Conservation (phyloP, 92 coral and sea anemone species). For the Epizoanthus rinbou region DNA sequence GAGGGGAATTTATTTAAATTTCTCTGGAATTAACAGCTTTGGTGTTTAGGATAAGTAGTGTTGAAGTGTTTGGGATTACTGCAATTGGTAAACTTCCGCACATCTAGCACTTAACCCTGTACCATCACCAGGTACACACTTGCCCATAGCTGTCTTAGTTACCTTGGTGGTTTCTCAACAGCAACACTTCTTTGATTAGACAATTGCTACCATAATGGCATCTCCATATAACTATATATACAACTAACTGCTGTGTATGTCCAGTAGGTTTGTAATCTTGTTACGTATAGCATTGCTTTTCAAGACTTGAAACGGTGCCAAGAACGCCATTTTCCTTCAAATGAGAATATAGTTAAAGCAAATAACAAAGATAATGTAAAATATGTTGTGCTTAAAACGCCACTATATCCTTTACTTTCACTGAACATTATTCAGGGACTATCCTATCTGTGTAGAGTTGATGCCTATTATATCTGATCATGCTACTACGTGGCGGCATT, state of each 20-base stretch:
- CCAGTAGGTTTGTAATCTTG: not conserved
- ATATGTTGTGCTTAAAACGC: too few relatives aligned
- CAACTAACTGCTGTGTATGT: not conserved
- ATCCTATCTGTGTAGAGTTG: too few relatives aligned
- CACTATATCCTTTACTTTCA: too few relatives aligned
- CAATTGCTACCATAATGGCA: conserved; percentile 7
- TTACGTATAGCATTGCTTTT: not conserved
- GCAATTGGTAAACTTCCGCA: conserved; percentile 39
- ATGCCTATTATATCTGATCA: too few relatives aligned
- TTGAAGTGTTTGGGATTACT: conserved; percentile 42
- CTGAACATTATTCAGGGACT: too few relatives aligned
- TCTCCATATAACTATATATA: not conserved
- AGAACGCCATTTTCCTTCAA: conserved; percentile 5
- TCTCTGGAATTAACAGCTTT: conserved; percentile 12
- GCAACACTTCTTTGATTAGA: not conserved
- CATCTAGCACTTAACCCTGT: not conserved
- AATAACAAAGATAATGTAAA: too few relatives aligned
- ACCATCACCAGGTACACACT: too few relatives aligned
- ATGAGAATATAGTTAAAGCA: not conserved
- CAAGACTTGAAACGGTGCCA: conserved; percentile 32
- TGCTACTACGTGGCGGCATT: too few relatives aligned
- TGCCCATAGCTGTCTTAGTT: too few relatives aligned
- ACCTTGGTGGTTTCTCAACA: too few relatives aligned
- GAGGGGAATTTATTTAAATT: not conserved
- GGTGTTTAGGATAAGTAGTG: conserved; percentile 33